Evolutionary conservation across 2,797 vertebrate genomes (phyloP).

Genomic region (Cetoscarus ocellatus): DNA sequence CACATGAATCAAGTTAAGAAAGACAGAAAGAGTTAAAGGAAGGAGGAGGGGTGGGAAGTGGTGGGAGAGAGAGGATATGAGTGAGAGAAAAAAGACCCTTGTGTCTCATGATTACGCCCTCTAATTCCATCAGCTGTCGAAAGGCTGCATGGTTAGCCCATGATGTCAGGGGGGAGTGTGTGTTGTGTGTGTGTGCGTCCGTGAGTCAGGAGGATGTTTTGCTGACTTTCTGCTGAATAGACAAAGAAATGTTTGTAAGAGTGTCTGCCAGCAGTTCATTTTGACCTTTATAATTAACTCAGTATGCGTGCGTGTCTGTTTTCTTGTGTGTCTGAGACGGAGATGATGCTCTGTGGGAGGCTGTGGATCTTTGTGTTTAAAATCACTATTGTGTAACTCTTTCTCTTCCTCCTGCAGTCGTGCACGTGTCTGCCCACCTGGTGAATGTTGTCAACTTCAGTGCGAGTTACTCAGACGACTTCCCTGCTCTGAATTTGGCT

Average conservation of each 20-base stretch:
- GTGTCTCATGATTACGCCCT: slow-evolving; percentile 74
- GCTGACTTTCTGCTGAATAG: slow-evolving; percentile 71
- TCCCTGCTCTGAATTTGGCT: slow-evolving; percentile 91
- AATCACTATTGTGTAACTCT: slow-evolving; percentile 16
- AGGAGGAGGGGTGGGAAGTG: not conserved
- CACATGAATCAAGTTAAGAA: not conserved
- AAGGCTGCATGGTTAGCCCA: slow-evolving; percentile 60
- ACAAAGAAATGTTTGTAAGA: slow-evolving; percentile 64
- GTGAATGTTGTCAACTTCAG: slow-evolving; percentile 93
- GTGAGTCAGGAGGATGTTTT: slow-evolving; percentile 64
- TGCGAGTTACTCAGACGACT: slow-evolving; percentile 89
- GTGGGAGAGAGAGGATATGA: slow-evolving; percentile 59
- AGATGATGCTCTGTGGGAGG: not conserved
- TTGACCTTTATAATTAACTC: slow-evolving; percentile 31
- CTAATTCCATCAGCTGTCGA: slow-evolving; percentile 77
- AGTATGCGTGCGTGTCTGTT: slow-evolving; percentile 20
- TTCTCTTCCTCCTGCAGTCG: slow-evolving; percentile 70
- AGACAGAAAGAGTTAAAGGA: slow-evolving; percentile 12
- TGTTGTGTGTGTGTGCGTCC: slow-evolving; percentile 14
- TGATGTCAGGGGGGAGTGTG: slow-evolving; percentile 70
- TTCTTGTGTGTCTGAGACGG: too few species aligned
- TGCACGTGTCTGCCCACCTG: slow-evolving; percentile 93
- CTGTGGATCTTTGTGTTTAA: not conserved
- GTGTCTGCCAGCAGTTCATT: slow-evolving; percentile 32
- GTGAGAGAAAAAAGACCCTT: slow-evolving; percentile 66